Evolutionary conservation across 2,888 invertebrate genomes (phyloP).

Genomic region (Melipona beecheii): DNA sequence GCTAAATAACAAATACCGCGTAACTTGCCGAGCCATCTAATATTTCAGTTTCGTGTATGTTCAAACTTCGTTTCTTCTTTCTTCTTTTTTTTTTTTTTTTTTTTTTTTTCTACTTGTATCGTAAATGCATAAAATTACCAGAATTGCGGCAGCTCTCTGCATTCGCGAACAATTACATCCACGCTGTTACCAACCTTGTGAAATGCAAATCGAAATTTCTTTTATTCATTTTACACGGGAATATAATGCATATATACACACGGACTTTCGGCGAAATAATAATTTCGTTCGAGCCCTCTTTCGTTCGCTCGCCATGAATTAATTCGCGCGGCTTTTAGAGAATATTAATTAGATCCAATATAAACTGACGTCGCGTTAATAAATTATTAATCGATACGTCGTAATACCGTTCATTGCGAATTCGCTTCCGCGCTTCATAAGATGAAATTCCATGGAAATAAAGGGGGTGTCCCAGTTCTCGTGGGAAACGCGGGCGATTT

Average conservation of each 20-base stretch:
- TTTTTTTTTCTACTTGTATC: background rate
- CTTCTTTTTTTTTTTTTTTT: no score
- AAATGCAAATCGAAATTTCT: slow-evolving; percentile 8
- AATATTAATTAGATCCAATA: slow-evolving; percentile 29
- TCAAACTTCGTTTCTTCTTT: no score
- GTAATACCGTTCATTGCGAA: slow-evolving; percentile 12
- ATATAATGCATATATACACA: background rate
- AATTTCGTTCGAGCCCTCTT: background rate
- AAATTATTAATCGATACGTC: slow-evolving; percentile 48
- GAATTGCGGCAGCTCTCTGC: background rate
- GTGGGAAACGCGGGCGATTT: no score
- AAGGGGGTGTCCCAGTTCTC: background rate
- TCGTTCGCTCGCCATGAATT: background rate
- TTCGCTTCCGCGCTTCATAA: background rate
- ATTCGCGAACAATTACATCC: slow-evolving; percentile 3
- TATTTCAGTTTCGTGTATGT: no score
- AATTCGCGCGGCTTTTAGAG: slow-evolving; percentile 8
- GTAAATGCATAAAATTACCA: slow-evolving; percentile 22
- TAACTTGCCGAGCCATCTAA: no score
- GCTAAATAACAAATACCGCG: no score
- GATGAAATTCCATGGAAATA: slow-evolving; percentile 35
- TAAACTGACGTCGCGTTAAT: slow-evolving; percentile 35
- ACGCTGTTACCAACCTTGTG: background rate
- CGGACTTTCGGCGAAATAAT: background rate
- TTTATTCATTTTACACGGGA: background rate